phyloP scores from a whole-genome alignment of 2,888 invertebrate species.

The Automeris io region DNA sequence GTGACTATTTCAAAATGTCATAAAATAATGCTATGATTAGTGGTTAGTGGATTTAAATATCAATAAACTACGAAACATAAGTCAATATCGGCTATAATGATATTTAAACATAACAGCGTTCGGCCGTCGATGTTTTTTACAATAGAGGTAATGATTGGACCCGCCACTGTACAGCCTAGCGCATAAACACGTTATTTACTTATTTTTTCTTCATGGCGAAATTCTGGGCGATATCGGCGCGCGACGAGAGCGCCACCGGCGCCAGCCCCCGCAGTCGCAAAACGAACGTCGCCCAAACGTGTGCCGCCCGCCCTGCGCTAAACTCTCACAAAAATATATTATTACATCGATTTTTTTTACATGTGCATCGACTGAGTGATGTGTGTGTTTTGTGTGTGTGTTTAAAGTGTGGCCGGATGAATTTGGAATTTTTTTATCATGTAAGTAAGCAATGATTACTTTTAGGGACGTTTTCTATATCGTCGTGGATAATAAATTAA shows the following conservation, averaged over 20 bases:
- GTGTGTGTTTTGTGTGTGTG: constrained; percentile 1
- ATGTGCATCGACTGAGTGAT: constrained; percentile 3
- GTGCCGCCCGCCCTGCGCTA: neutral
- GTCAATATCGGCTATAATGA: no score
- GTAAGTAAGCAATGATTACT: no score
- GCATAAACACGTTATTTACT: neutral
- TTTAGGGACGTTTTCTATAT: no score
- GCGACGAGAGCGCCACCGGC: constrained; percentile 7
- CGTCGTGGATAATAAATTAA: no score
- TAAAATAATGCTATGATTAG: no score
- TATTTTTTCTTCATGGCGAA: neutral
- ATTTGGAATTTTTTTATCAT: neutral
- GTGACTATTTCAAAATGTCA: no score
- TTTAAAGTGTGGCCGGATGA: neutral
- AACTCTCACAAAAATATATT: neutral
- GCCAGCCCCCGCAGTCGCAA: constrained; percentile 7
- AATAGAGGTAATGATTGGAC: no score
- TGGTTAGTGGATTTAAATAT: no score
- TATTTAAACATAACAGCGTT: no score
- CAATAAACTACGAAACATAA: no score
- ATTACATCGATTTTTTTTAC: constrained; percentile 2
- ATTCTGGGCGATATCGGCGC: constrained; percentile 3
- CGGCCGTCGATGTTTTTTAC: no score
- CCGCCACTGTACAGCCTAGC: neutral
- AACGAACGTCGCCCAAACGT: constrained; percentile 4